A percentile compares a stretch with the other conserved stretches of the same genome.
Evolutionary conservation across 2,797 vertebrate species (phyloP).

Genomic region (Novumbra hubbsi): DNA sequence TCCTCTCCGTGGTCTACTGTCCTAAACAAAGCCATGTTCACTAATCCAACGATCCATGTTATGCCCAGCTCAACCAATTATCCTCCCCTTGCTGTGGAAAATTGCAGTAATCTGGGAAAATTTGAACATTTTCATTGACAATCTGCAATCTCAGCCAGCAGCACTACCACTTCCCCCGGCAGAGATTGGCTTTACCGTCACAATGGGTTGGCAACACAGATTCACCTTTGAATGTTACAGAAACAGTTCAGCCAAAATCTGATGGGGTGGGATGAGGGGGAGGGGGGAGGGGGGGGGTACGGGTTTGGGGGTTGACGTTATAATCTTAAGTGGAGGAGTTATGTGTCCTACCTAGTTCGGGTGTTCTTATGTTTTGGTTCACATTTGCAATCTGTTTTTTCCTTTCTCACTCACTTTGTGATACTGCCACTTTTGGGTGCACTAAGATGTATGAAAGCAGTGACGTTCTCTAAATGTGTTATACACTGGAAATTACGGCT

Average conservation of each 20-base stretch:
- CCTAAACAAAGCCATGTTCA: constrained; percentile 13
- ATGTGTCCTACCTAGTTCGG: constrained; percentile 42
- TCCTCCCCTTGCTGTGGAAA: constrained; percentile 32
- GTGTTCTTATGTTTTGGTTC: constrained; percentile 42
- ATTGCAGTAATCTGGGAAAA: constrained; percentile 34
- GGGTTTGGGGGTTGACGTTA: constrained; percentile 26
- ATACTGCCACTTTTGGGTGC: constrained; percentile 16
- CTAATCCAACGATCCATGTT: constrained; percentile 11
- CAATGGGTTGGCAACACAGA: constrained; percentile 6
- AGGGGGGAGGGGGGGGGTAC: not conserved
- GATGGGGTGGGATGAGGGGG: constrained; percentile 12
- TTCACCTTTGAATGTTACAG: constrained; percentile 36
- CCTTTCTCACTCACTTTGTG: constrained; percentile 26
- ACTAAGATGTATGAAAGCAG: constrained; percentile 37
- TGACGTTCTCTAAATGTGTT: constrained; percentile 47
- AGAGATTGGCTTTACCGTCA: constrained; percentile 20
- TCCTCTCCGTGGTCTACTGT: constrained; percentile 12
- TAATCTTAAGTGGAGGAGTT: constrained; percentile 45
- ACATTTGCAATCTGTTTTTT: constrained; percentile 30
- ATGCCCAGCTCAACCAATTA: constrained; percentile 30
- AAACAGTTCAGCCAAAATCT: constrained; percentile 23
- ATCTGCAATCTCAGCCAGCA: constrained; percentile 26
- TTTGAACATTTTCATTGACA: constrained; percentile 20
- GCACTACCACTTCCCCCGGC: constrained; percentile 17
- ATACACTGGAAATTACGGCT: constrained; percentile 66